Evolutionary conservation across 2,113 vertebrate species (phyloP).

Genomic region (Varanus salvator): DNA sequence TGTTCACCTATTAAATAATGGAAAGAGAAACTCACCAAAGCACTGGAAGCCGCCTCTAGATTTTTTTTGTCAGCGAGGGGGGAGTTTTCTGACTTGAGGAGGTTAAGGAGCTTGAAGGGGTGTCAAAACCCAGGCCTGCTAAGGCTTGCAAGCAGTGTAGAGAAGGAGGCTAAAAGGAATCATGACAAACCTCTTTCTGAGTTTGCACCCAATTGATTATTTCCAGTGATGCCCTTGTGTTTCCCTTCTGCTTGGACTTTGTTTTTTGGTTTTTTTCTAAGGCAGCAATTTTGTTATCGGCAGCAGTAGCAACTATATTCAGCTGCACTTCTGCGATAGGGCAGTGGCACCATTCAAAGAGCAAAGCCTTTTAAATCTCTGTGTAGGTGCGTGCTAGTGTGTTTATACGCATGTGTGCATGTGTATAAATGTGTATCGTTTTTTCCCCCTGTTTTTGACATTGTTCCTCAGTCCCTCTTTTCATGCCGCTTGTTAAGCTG

Average conservation of each 20-base stretch:
- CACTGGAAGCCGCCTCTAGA: background rate
- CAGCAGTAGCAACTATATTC: background rate
- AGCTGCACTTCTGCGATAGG: rapidly evolving
- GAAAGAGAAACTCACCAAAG: background rate
- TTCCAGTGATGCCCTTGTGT: background rate
- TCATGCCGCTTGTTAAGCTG: slow-evolving; percentile 79
- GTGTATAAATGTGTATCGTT: slow-evolving; percentile 30
- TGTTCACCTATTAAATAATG: background rate
- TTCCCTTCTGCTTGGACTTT: background rate
- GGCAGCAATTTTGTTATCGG: background rate
- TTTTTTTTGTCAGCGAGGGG: background rate
- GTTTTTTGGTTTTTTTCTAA: background rate
- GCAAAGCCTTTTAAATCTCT: background rate
- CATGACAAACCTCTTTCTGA: background rate
- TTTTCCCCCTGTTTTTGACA: slow-evolving; percentile 78
- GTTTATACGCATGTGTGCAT: background rate
- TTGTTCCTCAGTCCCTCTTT: slow-evolving; percentile 76
- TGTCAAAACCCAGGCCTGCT: background rate
- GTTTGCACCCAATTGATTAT: slow-evolving; percentile 2
- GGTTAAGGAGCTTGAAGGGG: background rate
- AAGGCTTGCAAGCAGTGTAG: background rate
- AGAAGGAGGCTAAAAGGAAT: background rate
- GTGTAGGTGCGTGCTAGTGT: background rate
- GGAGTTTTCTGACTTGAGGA: rapidly evolving
- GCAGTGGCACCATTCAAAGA: rapidly evolving